phyloP scores from a whole-genome alignment of 1,140 invertebrate species.

The Plodia interpunctella region DNA sequence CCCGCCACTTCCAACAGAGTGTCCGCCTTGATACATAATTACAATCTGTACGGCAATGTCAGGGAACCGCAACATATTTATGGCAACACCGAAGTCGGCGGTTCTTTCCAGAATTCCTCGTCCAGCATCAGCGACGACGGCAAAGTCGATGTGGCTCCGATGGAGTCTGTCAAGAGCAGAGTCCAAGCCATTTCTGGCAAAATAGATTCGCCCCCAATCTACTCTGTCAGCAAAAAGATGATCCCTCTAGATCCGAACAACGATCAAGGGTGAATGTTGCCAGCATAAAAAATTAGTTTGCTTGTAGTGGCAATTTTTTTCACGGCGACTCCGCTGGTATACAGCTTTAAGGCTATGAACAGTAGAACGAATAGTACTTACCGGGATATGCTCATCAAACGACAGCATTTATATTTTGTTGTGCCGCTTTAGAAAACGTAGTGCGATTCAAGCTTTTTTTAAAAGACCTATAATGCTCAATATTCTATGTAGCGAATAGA shows the following conservation, averaged over 20 bases:
- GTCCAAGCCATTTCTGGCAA: constrained; percentile 57
- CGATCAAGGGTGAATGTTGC: constrained; percentile 52
- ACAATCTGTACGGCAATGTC: constrained; percentile 70
- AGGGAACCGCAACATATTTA: constrained; percentile 68
- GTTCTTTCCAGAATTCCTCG: constrained; percentile 46
- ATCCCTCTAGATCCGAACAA: constrained; percentile 46
- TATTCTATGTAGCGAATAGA: constrained; percentile 37
- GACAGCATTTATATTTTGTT: constrained; percentile 18
- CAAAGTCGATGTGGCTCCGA: constrained; percentile 53
- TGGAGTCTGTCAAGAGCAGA: constrained; percentile 64
- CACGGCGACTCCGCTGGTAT: constrained; percentile 18
- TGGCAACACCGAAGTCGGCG: constrained; percentile 56
- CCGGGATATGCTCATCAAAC: constrained; percentile 24
- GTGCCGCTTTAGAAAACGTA: constrained; percentile 30
- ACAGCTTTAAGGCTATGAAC: constrained; percentile 48
- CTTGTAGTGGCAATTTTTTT: constrained; percentile 50
- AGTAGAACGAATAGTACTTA: constrained; percentile 25
- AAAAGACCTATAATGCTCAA: constrained; percentile 59
- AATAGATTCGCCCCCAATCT: constrained; percentile 60
- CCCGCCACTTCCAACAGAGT: constrained; percentile 66
- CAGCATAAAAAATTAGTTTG: constrained; percentile 27
- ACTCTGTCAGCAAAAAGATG: constrained; percentile 71
- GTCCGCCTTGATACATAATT: constrained; percentile 71
- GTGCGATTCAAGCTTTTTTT: constrained; percentile 32
- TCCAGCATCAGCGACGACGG: constrained; percentile 47